Evolutionary conservation across 92 coral and sea anemone genomes (phyloP).

Genomic region (Isaurus tuberculatus): DNA sequence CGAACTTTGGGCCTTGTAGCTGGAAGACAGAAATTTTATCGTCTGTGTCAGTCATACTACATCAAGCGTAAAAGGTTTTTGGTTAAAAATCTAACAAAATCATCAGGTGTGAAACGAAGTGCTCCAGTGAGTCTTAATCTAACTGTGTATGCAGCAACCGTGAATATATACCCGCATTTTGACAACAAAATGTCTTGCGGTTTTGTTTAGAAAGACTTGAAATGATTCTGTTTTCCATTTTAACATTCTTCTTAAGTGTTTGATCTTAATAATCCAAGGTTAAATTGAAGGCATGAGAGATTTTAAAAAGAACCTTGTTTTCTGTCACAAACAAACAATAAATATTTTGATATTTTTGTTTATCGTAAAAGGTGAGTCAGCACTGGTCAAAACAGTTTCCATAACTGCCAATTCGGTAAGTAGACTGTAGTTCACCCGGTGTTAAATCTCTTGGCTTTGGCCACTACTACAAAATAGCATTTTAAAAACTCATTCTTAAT

Average conservation of each 20-base stretch:
- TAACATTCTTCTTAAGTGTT: neutral
- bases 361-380: neutral
- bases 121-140: conserved; percentile 13
- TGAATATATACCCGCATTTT: conserved; percentile 23
- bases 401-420: conserved; percentile 12
- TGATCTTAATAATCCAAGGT: too few species aligned
- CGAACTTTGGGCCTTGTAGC: too few species aligned
- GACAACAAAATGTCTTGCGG: neutral
- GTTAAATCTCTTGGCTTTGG: too few species aligned
- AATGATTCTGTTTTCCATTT: neutral
- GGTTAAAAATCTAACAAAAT: neutral
- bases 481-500: too few species aligned
- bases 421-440: neutral
- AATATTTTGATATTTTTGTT: neutral
- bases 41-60: too few species aligned
- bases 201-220: conserved; percentile 7
- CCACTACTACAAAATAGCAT: too few species aligned
- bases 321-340: neutral
- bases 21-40: too few species aligned
- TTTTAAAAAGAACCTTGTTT: neutral
- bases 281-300: neutral
- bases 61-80: neutral
- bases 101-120: conserved; percentile 16
- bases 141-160: conserved; percentile 9
- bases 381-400: conserved; percentile 9